Evolutionary conservation across 2,888 invertebrate genomes (phyloP).

Genomic region (Stramonita haemastoma): DNA sequence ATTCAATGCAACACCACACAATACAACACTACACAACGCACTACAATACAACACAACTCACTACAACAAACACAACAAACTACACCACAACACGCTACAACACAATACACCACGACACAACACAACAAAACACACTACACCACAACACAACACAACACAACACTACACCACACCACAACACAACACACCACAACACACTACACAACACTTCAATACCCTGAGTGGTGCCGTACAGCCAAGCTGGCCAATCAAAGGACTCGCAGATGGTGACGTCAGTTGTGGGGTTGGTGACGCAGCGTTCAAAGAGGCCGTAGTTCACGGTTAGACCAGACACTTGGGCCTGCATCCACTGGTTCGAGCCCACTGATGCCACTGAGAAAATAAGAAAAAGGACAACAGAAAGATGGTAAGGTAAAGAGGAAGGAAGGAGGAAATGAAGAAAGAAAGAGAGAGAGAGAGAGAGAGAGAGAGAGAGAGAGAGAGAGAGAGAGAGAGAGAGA

Average conservation of each 20-base stretch:
- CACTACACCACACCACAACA: no score
- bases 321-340: background rate
- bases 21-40: no score
- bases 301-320: background rate
- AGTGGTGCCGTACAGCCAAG: background rate
- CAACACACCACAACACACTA: background rate
- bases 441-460: no score
- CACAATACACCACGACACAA: no score
- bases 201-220: background rate
- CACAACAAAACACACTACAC: no score
- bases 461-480: no score
- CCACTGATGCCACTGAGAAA: background rate
- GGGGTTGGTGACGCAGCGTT: constrained; percentile 2
- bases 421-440: background rate
- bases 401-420: background rate
- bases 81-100: no score
- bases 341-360: background rate
- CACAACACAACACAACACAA: no score
- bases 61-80: no score
- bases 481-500: background rate
- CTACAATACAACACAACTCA: no score
- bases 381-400: background rate
- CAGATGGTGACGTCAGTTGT: background rate
- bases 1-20: no score
- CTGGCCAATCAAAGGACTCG: background rate